Evolutionary conservation across 2,797 vertebrate species (phyloP).

Genomic region (Bovichtus variegatus): DNA sequence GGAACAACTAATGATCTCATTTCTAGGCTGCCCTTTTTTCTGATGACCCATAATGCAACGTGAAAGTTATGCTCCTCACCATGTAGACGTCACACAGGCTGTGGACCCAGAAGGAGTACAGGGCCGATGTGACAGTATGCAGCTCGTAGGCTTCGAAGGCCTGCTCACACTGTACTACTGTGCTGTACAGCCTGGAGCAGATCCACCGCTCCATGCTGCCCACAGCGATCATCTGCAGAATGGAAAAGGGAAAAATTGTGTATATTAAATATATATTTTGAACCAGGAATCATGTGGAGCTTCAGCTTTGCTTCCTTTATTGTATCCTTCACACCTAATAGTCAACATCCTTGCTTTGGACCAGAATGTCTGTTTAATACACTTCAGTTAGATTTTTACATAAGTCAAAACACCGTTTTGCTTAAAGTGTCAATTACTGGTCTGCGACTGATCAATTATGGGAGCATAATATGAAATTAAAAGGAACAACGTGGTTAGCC

Average conservation of each 20-base stretch:
- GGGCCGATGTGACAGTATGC: conserved; percentile 76
- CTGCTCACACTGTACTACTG: conserved; percentile 78
- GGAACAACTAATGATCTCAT: background rate
- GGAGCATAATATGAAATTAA: too few relatives aligned
- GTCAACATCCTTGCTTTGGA: too few relatives aligned
- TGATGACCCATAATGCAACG: background rate
- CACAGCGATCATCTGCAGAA: conserved; percentile 71
- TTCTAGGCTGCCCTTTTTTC: background rate
- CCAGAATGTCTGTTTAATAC: background rate
- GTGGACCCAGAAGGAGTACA: conserved; percentile 87
- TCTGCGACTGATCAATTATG: too few relatives aligned
- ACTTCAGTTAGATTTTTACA: background rate
- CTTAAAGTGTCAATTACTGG: too few relatives aligned
- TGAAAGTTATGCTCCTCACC: conserved; percentile 78
- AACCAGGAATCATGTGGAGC: background rate
- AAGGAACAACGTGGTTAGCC: too few relatives aligned
- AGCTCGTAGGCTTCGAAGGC: conserved; percentile 83
- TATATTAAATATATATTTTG: too few relatives aligned
- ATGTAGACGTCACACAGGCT: conserved; percentile 89
- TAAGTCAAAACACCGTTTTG: background rate
- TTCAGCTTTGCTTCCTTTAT: background rate
- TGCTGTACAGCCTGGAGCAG: conserved; percentile 83
- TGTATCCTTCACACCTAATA: too few relatives aligned
- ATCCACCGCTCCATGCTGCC: conserved; percentile 86
- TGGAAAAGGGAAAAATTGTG: background rate